Evolutionary conservation across 2,797 vertebrate species (phyloP), one percentile per base, ranked within the genome.

Genomic region (Hypotaenidia philippensis): DNA sequence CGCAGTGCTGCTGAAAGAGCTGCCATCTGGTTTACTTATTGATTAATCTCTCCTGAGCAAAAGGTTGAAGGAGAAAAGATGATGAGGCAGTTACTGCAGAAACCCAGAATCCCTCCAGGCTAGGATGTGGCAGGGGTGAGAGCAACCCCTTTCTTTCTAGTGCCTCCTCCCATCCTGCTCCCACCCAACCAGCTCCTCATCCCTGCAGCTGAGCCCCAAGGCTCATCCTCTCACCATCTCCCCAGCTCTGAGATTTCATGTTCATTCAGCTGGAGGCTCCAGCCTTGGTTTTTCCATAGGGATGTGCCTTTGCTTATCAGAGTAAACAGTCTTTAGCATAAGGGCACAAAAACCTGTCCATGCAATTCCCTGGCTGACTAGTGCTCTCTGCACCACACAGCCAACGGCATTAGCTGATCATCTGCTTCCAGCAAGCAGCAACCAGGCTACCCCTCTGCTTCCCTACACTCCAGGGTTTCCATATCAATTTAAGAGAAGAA

Each of bases 401-500:
- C 32, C 49, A 61, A n/a, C 0, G 0, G 57, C 1, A 0, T 26
- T 29, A 19, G 25, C 64, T 45, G 23, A 69, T 34, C 29, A 26
- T 13, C 19, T 27, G 13, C 49, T 71, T 91, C 29, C 57, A 69
- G 72, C 70, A 77, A 31, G 38, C 53, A 57, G n/a, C 2, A 10
- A 13, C 31, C 36, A 76, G 32, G 31, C 15, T 89, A 56, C 34
- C 29, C 45, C 22, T 68, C 50, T 18, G 4, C 49, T 82, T 59
- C 44, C 36, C 71, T 25, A 72, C 23, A 22, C 31, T 84, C 45
- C 49, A 29, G 14, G 32, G 55, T 34, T 87, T 82, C 55, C 32
- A 69, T 57, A 55, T 36, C 53, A 79, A 84, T 52, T 53, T 47
- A 71, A 44, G 32, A 80, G 41, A 69, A n/a, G 4, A 65, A 57